A percentile compares a stretch with the other conserved stretches of the same genome.
phyloP scores from a whole-genome alignment of 2,888 invertebrate genomes.

The Isoperla grammatica region DNA sequence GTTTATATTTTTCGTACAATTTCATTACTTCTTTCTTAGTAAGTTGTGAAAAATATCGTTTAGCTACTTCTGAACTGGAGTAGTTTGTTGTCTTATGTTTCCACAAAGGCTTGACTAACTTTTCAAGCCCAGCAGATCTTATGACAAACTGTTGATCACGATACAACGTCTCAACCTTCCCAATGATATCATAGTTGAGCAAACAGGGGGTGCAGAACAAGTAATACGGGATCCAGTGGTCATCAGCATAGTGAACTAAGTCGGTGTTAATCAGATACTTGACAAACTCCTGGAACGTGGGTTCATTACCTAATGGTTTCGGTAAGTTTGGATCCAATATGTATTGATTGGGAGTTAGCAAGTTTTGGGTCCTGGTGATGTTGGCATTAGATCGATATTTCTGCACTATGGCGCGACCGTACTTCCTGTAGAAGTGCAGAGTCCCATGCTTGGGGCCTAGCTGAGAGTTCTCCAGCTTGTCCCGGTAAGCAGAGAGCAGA shows the following conservation, averaged over 20 bases:
- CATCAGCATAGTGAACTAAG: conserved; percentile 45
- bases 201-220: conserved; percentile 53
- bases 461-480: conserved; percentile 49
- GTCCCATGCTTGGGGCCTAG: conserved; percentile 46
- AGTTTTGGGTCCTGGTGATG: conserved; percentile 23
- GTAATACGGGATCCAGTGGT: conserved; percentile 55
- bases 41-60: conserved; percentile 45
- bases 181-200: conserved; percentile 50
- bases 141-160: conserved; percentile 49
- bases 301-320: conserved; percentile 41
- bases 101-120: conserved; percentile 40
- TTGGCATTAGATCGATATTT: conserved; percentile 42
- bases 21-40: conserved; percentile 39
- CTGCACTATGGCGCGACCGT: conserved; percentile 46
- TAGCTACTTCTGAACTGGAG: conserved; percentile 38
- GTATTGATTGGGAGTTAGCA: conserved; percentile 29
- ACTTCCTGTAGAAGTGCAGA: conserved; percentile 47
- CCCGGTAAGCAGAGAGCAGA: conserved; percentile 53
- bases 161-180: conserved; percentile 51
- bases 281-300: conserved; percentile 53
- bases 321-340: conserved; percentile 32
- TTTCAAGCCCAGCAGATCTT: conserved; percentile 38
- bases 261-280: conserved; percentile 45
- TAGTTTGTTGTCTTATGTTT: conserved; percentile 38
- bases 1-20: conserved; percentile 45